Percentiles rank a stretch among this genome's conserved stretches.
Evolutionary conservation across 2,113 vertebrate species (phyloP).

Genomic region (Pholis gunnellus): DNA sequence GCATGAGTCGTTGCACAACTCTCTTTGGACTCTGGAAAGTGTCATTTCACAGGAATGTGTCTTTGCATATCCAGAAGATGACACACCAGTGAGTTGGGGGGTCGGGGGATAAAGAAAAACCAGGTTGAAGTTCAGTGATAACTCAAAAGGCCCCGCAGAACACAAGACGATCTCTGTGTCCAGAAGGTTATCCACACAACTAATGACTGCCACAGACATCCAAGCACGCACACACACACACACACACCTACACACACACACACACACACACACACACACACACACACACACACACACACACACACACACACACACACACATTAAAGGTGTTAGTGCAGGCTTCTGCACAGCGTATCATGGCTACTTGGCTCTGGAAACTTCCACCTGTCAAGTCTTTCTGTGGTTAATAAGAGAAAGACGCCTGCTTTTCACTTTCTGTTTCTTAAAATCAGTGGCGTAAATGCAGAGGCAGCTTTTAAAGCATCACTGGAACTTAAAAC

Average conservation of each 20-base stretch:
- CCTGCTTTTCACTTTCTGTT: too few species aligned
- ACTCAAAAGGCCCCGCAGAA: background rate
- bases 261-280: too few species aligned
- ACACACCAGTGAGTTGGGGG: constrained; percentile 27
- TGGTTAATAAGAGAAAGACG: too few species aligned
- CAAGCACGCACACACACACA: background rate
- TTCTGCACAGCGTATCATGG: too few species aligned
- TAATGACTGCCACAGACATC: background rate
- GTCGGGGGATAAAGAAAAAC: background rate
- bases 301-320: background rate
- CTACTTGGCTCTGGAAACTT: constrained; percentile 23
- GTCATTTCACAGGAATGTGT: constrained; percentile 58
- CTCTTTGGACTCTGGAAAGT: constrained; percentile 28
- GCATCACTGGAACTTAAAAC: too few species aligned
- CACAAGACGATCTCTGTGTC: background rate
- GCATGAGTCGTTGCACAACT: constrained; percentile 13
- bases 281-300: too few species aligned
- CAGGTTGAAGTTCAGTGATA: background rate
- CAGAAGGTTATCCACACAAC: constrained; percentile 11
- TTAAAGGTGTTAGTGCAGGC: background rate
- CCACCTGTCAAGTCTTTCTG: constrained; percentile 30
- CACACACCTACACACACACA: too few species aligned
- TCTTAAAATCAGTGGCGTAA: too few species aligned
- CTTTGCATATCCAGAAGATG: constrained; percentile 50
- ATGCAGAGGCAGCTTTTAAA: too few species aligned